phyloP scores from a whole-genome alignment of 2,888 invertebrate genomes.

The Trichopoda pennipes region DNA sequence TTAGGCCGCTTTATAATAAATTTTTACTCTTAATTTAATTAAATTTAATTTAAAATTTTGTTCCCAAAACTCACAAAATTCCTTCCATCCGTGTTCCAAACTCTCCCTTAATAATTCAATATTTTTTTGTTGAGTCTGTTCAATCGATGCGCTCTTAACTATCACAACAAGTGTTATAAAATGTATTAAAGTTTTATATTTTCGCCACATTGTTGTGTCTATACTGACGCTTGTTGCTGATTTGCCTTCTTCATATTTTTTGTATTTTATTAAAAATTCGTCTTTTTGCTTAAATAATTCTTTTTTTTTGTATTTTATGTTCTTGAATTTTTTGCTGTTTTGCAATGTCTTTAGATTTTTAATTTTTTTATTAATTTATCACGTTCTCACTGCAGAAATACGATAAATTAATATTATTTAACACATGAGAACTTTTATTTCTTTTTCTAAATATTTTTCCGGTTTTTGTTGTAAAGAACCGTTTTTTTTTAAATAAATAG shows the following conservation, averaged over 20 bases:
- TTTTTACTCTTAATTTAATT: not conserved
- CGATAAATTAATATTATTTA: too few species aligned
- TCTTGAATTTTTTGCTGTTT: not conserved
- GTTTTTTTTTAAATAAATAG: too few species aligned
- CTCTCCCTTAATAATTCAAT: conserved; percentile 72
- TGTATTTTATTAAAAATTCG: conserved; percentile 17
- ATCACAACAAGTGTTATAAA: not conserved
- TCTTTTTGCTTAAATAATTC: conserved; percentile 39
- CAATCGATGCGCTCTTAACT: conserved; percentile 36
- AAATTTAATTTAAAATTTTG: not conserved
- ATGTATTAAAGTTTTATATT: conserved; percentile 28
- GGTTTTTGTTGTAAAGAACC: too few species aligned
- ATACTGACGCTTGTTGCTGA: conserved; percentile 1
- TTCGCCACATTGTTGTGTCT: conserved; percentile 14
- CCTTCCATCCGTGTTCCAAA: conserved; percentile 74
- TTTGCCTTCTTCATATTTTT: not conserved
- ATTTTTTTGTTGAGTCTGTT: conserved; percentile 73
- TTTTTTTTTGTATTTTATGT: conserved; percentile 6
- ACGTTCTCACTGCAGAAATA: not conserved
- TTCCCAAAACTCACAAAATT: conserved; percentile 74
- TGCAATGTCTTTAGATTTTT: conserved; percentile 13
- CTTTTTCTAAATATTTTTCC: not conserved
- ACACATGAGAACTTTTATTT: not conserved
- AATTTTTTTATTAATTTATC: conserved; percentile 21
- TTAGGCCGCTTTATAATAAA: not conserved